A percentile compares a stretch with the other conserved stretches of the same genome.
Evolutionary conservation across 2,888 invertebrate genomes (phyloP).

Genomic region (Yponomeuta plumbellus): DNA sequence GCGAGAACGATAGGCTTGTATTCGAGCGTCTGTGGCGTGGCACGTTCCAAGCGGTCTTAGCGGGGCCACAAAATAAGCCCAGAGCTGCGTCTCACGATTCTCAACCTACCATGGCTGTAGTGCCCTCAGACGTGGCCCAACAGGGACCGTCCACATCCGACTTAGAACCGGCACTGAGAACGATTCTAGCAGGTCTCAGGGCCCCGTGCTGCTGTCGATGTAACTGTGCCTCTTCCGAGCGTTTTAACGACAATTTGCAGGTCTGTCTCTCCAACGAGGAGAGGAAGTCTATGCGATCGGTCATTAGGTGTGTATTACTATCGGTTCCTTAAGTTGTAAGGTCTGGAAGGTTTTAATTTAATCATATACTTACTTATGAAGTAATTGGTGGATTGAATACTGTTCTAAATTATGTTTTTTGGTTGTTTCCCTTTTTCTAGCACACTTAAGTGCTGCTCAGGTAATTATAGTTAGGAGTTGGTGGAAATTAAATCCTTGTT

Average conservation of each 20-base stretch:
- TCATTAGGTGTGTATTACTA: slow-evolving; percentile 76
- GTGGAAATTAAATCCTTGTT: slow-evolving; percentile 1
- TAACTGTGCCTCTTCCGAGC: slow-evolving; percentile 49
- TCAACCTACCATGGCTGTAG: slow-evolving; percentile 35
- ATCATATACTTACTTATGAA: neutral
- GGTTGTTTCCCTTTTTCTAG: slow-evolving; percentile 67
- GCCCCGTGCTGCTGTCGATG: slow-evolving; percentile 67
- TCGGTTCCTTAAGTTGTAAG: neutral
- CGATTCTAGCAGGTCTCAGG: slow-evolving; percentile 56
- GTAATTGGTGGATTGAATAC: slow-evolving; percentile 21
- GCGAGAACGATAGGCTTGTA: slow-evolving; percentile 78
- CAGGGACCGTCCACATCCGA: slow-evolving; percentile 46
- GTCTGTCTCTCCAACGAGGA: slow-evolving; percentile 71
- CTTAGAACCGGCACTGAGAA: slow-evolving; percentile 63
- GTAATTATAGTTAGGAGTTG: slow-evolving; percentile 49
- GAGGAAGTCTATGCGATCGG: slow-evolving; percentile 79
- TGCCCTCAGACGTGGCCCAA: slow-evolving; percentile 32
- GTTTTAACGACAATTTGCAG: slow-evolving; percentile 70
- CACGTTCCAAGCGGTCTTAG: slow-evolving; percentile 72
- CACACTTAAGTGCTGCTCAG: slow-evolving; percentile 70
- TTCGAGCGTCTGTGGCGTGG: slow-evolving; percentile 86
- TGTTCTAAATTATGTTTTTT: slow-evolving; percentile 40
- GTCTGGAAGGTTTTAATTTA: neutral
- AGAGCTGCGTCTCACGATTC: slow-evolving; percentile 58
- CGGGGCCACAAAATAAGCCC: slow-evolving; percentile 56